Percentiles rank a stretch among this genome's conserved stretches.
Evolutionary conservation across 2,888 invertebrate genomes (phyloP).

Genomic region (Gastracanthus pulcherrimus): DNA sequence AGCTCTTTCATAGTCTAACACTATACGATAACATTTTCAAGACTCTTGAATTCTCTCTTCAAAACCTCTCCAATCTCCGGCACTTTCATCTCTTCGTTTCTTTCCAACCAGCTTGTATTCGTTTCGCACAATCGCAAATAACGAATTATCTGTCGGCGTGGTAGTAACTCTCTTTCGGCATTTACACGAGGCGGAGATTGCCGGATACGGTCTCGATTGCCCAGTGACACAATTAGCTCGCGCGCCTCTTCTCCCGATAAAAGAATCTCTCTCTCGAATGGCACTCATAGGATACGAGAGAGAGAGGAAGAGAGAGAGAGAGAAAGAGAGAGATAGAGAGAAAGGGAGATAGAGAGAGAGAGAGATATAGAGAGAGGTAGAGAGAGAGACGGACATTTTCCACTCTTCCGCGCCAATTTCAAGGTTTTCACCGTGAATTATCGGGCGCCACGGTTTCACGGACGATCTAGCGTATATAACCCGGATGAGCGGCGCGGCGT

Average conservation of each 20-base stretch:
- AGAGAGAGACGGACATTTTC: constrained; percentile 17
- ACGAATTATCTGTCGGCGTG: constrained; percentile 5
- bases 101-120: background rate
- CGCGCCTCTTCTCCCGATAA: constrained; percentile 3
- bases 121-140: background rate
- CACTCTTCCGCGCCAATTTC: background rate
- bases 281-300: no score
- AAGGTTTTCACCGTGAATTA: background rate
- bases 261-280: constrained; percentile 14
- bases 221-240: constrained; percentile 33
- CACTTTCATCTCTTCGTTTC: no score
- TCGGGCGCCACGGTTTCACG: background rate
- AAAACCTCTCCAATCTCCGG: background rate
- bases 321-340: no score
- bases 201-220: constrained; percentile 37
- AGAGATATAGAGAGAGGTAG: no score
- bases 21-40: background rate
- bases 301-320: no score
- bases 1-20: no score
- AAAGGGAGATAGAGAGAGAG: no score
- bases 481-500: background rate
- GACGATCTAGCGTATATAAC: background rate
- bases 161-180: background rate
- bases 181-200: constrained; percentile 25
- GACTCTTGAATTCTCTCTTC: background rate